Evolutionary conservation across 1,140 invertebrate species (phyloP), one percentile per base, ranked within the genome.

Genomic region (Pogonomyrmex californicus): DNA sequence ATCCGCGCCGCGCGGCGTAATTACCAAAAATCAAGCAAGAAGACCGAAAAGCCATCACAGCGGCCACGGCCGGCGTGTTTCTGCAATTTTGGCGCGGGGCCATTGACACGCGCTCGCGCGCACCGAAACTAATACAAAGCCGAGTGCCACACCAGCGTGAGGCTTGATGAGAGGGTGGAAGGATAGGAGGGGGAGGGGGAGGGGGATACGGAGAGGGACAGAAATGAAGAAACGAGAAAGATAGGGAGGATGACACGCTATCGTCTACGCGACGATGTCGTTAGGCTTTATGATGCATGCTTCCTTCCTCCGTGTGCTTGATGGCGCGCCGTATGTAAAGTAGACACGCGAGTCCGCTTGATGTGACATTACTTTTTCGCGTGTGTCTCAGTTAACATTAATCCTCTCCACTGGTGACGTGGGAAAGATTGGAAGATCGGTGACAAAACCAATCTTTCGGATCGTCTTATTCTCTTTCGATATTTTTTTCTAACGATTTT

Each of bases 1-100:
- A 86, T 89, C 51, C 71, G 36, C 71, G 71, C 88, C 81, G 81
- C 81, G 88, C 88, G 70, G 81, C 91, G 90, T 92, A 92, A 92
- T 92, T 92, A 92, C 92, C 92, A 92, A 92, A 91, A 92, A 92
- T 92, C 83, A 88, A 92, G 90, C 92, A 92, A 92, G 89, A 92
- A 51, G 86, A 92, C 73, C 86, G 88, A 90, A 92, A 92, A 91
- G 91, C 91, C 91, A 92, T 92, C 91, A 23, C 23, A 92, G 86
- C 85, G 82, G 81, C 89, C 88, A 71, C 47, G 68, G 91, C 86
- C 88, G 81, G 65, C 66, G 86, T 88, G 88, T 92, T 92, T 92
- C 87, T 91, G 90, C 85, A 92, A 92, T 92, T 92, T 92, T 91
- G 90, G 88, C 88, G 85, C 71, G 90, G 85, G 91, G 87, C 89